phyloP scores from a whole-genome alignment of 2,888 invertebrate genomes.

The Tupiocoris notatus region DNA sequence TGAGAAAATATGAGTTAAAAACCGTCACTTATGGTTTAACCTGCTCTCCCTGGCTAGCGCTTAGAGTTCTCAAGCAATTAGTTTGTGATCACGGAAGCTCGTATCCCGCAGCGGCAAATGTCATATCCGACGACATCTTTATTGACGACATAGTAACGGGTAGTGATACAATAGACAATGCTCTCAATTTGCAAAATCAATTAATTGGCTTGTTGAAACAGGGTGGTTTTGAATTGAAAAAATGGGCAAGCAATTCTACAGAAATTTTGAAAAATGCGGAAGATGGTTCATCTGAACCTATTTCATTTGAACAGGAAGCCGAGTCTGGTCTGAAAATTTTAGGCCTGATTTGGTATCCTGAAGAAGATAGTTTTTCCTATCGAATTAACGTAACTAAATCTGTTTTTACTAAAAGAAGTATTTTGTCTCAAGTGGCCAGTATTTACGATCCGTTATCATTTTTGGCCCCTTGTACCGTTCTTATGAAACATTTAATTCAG shows the following conservation, averaged over 20 bases:
- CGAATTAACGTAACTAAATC: slow-evolving; percentile 1
- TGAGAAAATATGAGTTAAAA: background rate
- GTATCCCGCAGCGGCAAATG: background rate
- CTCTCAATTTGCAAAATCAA: background rate
- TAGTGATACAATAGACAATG: background rate
- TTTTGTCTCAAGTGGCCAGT: slow-evolving; percentile 40
- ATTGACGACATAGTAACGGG: slow-evolving; percentile 11
- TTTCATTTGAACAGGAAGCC: slow-evolving; percentile 3
- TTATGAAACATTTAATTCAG: slow-evolving; percentile 2
- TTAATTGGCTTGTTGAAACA: background rate
- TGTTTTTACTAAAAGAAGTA: slow-evolving; percentile 44
- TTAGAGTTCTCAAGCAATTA: background rate
- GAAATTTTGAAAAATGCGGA: slow-evolving; percentile 6
- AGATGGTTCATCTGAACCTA: background rate
- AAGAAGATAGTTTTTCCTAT: slow-evolving; percentile 42
- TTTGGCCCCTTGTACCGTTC: background rate
- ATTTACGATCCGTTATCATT: slow-evolving; percentile 16
- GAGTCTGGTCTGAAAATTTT: slow-evolving; percentile 43
- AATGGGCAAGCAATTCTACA: slow-evolving; percentile 35
- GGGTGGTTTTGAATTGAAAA: slow-evolving; percentile 26
- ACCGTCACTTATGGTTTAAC: background rate
- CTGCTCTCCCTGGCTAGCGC: background rate
- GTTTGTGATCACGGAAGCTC: background rate
- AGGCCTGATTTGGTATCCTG: slow-evolving; percentile 46
- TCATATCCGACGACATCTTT: background rate